These are phyloP conservation scores for Gallinago solitaria DNA, from an alignment of 2,797 vertebrate genomes.

Conservation along the genomic window DNA sequence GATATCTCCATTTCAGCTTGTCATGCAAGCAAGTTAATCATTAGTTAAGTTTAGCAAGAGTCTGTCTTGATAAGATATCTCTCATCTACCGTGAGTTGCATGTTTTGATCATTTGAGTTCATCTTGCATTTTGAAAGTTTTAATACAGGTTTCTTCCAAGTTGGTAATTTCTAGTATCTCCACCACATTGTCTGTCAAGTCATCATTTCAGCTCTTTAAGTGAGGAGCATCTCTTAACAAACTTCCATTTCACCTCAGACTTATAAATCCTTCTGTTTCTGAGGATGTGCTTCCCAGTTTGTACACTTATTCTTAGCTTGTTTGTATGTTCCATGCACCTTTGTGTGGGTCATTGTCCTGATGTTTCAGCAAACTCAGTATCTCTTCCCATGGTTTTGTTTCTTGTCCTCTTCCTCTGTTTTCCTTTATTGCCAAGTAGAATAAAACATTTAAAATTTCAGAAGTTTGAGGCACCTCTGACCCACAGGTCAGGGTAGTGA, in stretches of 20 bases:
- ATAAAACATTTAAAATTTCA: neutral
- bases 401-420: neutral
- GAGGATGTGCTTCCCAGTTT: neutral
- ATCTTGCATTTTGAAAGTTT: neutral
- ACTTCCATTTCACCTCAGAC: neutral
- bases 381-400: neutral
- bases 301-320: neutral
- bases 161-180: neutral
- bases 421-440: neutral
- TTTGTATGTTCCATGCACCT: accelerated
- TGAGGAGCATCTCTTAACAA: neutral
- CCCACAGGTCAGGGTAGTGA: neutral
- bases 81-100: neutral
- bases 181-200: neutral
- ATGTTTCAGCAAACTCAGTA: neutral
- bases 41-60: conserved; percentile 21
- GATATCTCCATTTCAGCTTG: neutral
- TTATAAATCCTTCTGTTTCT: neutral
- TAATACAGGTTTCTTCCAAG: neutral
- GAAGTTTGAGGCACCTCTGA: neutral
- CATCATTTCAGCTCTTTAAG: neutral
- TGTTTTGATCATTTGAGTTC: neutral
- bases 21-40: conserved; percentile 4
- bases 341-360: neutral
- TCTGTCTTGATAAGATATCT: neutral